Percentiles rank a stretch among this genome's conserved stretches.
These are phyloP conservation scores for Okamejei kenojei DNA, from an alignment of 2,797 vertebrate species.

Conservation along the genomic window DNA sequence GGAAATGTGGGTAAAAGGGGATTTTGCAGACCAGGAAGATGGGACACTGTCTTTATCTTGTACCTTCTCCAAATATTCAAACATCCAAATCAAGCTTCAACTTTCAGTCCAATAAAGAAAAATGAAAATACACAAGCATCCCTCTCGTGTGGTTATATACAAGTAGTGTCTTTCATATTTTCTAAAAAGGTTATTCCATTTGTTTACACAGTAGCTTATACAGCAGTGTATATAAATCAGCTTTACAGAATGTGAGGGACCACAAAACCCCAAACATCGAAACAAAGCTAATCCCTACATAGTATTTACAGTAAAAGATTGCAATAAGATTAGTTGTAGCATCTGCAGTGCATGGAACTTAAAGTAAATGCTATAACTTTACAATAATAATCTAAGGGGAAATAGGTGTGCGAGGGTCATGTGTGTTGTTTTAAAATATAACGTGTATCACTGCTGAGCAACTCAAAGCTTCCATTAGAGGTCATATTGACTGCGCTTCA, in stretches of 20 bases:
- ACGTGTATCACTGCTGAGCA: slow-evolving; percentile 62
- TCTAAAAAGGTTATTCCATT: slow-evolving; percentile 44
- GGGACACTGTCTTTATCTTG: slow-evolving; percentile 4
- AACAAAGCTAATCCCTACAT: slow-evolving; percentile 46
- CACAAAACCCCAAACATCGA: slow-evolving; percentile 6
- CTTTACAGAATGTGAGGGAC: slow-evolving; percentile 49
- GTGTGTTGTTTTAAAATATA: slow-evolving; percentile 60
- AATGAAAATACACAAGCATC: slow-evolving; percentile 57
- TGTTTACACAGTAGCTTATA: slow-evolving; percentile 74
- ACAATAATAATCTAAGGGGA: slow-evolving; percentile 66
- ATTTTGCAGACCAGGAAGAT: slow-evolving; percentile 26
- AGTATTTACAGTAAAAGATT: slow-evolving; percentile 71
- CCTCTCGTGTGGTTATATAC: slow-evolving; percentile 58
- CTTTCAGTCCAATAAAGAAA: slow-evolving; percentile 28
- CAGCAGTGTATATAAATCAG: slow-evolving; percentile 64
- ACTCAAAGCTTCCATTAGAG: slow-evolving; percentile 60
- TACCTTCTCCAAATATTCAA: slow-evolving; percentile 20
- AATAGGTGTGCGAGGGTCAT: slow-evolving; percentile 54
- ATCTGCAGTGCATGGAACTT: slow-evolving; percentile 72
- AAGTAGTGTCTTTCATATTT: slow-evolving; percentile 44
- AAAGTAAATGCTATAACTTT: slow-evolving; percentile 58
- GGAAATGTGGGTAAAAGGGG: not conserved
- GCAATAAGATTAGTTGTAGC: slow-evolving; percentile 62
- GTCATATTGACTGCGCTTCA: slow-evolving; percentile 36
- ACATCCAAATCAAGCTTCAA: slow-evolving; percentile 35